Conservation (phyloP, 2,888 invertebrate species). For the Drosophila peninsularis region DNA sequence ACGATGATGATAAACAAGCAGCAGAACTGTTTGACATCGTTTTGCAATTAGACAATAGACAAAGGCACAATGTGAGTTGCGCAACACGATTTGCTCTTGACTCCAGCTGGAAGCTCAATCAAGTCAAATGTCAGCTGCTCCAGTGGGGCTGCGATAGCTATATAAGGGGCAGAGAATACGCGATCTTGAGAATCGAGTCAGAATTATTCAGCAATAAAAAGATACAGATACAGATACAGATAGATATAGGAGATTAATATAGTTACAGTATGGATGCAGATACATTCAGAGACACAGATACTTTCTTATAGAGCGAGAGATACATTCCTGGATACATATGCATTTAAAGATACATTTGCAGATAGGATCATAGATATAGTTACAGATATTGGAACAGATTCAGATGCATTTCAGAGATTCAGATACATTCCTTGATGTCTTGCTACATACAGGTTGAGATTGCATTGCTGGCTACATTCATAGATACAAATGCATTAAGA, state of each 20-base stretch:
- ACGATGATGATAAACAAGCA: constrained; percentile 12
- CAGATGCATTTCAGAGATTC: background rate
- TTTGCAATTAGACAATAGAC: constrained; percentile 67
- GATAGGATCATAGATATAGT: too few relatives aligned
- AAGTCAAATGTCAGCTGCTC: constrained; percentile 62
- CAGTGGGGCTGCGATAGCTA: constrained; percentile 19
- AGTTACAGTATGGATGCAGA: background rate
- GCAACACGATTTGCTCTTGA: constrained; percentile 71
- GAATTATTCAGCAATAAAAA: constrained; percentile 30
- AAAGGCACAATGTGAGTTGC: constrained; percentile 67
- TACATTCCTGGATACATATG: background rate
- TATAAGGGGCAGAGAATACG: constrained; percentile 23
- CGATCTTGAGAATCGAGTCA: constrained; percentile 14
- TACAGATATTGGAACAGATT: too few relatives aligned
- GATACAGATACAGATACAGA: too few relatives aligned
- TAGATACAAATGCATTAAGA: background rate
- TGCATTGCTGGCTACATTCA: too few relatives aligned
- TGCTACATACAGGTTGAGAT: too few relatives aligned
- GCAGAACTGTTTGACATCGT: constrained; percentile 52
- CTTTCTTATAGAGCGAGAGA: background rate
- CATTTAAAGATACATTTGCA: too few relatives aligned
- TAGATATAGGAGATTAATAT: background rate
- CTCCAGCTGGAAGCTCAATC: constrained; percentile 25
- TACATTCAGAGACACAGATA: constrained; percentile 24
- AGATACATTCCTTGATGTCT: background rate